A percentile compares a stretch with the other conserved stretches of the same genome.
Conservation (phyloP, 2,888 invertebrate species). For the Theodoxus fluviatilis region DNA sequence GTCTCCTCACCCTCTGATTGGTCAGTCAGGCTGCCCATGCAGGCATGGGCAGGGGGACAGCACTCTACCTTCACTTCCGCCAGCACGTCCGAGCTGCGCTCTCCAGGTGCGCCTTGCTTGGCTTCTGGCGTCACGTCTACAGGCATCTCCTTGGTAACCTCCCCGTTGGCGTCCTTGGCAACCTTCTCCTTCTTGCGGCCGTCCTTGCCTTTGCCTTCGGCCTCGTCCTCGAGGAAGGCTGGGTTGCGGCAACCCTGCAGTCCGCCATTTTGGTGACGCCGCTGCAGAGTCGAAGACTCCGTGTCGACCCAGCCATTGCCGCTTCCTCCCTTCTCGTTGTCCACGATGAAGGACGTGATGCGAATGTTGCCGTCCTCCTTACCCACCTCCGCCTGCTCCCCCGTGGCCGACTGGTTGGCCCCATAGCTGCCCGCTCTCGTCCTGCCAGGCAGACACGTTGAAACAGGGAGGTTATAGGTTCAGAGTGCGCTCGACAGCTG, state of each 20-base stretch:
- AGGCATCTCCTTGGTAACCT: not conserved
- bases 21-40: too few species aligned
- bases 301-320: constrained; percentile 25
- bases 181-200: not conserved
- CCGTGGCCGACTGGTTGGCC: constrained; percentile 23
- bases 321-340: constrained; percentile 27
- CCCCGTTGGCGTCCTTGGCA: not conserved
- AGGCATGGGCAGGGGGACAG: too few species aligned
- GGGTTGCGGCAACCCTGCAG: constrained; percentile 34
- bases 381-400: constrained; percentile 28
- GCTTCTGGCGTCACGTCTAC: too few species aligned
- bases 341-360: constrained; percentile 31
- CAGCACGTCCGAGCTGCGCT: too few species aligned
- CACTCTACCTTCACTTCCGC: too few species aligned
- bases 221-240: constrained; percentile 36
- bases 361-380: constrained; percentile 31
- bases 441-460: constrained; percentile 10
- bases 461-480: too few species aligned
- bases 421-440: constrained; percentile 31
- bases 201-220: not conserved
- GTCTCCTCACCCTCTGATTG: too few species aligned
- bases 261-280: constrained; percentile 25
- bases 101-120: too few species aligned
- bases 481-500: too few species aligned
- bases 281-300: constrained; percentile 28